A percentile compares a stretch with the other conserved stretches of the same genome.
These are phyloP conservation scores for Diploptera punctata DNA, from an alignment of 2,888 invertebrate genomes.

Conservation along the genomic window DNA sequence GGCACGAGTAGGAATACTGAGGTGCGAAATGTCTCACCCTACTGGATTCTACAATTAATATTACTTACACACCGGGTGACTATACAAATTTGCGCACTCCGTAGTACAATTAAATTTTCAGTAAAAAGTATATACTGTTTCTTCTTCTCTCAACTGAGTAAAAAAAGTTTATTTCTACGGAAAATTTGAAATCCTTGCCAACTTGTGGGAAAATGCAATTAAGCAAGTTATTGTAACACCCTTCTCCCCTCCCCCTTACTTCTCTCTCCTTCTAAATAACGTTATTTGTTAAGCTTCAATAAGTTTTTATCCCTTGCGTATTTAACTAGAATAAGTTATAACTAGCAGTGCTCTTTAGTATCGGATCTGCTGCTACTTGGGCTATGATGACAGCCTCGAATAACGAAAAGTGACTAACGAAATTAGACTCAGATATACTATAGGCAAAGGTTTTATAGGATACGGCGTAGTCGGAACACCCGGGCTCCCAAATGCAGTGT, in stretches of 20 bases:
- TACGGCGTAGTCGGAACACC: constrained; percentile 13
- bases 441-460: constrained; percentile 39
- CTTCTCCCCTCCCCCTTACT: background rate
- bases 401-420: constrained; percentile 69
- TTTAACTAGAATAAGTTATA: constrained; percentile 40
- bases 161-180: constrained; percentile 25
- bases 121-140: constrained; percentile 2
- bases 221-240: constrained; percentile 35
- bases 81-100: constrained; percentile 8
- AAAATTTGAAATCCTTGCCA: constrained; percentile 27
- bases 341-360: constrained; percentile 31
- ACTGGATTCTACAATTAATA: background rate
- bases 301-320: constrained; percentile 41
- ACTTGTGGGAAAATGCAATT: constrained; percentile 35
- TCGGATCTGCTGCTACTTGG: constrained; percentile 20
- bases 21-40: no score
- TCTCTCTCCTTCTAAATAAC: constrained; percentile 39
- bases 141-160: background rate
- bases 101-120: constrained; percentile 2
- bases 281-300: constrained; percentile 40
- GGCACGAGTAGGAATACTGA: no score
- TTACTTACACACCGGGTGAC: constrained; percentile 8
- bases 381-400: constrained; percentile 34
- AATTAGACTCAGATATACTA: constrained; percentile 57
- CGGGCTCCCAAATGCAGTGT: background rate